Base-by-base conservation (phyloP, 1,140 invertebrate species). In the Littorina saxatilis region DNA sequence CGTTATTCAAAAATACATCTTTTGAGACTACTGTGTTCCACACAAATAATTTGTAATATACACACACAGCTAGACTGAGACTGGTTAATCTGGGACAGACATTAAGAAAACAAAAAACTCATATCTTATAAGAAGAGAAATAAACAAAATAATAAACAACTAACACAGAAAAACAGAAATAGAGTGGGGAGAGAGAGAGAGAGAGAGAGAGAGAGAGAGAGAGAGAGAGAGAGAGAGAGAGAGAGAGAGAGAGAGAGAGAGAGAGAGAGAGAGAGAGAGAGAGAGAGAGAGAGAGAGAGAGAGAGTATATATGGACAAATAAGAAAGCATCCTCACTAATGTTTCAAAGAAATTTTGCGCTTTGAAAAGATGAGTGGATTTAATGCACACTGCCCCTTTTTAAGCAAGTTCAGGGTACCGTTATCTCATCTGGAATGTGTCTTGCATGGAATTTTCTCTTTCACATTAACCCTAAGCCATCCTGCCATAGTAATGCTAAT, bases 171-270 rank as follows among this genome's bases (percentile, higher is more conserved):
- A 40, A 17, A 37, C 17, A 23, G 72, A 4, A 27, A 5, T 32
- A 47, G 72, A 3, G 40, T 29, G 35, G 40, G 72, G 11, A 39
- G 72, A 20, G 40, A 27, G 35, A 17, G 40, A 27, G 13, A 37
- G 72, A 47, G 35, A 40, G 37, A 47, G 61, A 43, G 39, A 79
- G 32, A 79, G 40, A 29, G 39, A 66, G 77, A 79, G 58, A 40
- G 27, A 79, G 61, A 17, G 61, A 63, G 39, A 63, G 35, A 66
- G 61, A 43, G 29, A 43, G 40, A 66, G 40, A 66, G 4, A 63
- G 61, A 63, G 61, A 79, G 77, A 66, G n/a, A 43, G 43, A 40
- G 77, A 66, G 39, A 23, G 61, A 66, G 23, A 63, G 61, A 63
- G 61, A 79, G 52, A 79, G 61, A 40, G 61, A 29, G 77, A 39